These are phyloP conservation scores for Drosophila picticornis DNA, from an alignment of 2,888 invertebrate species.

Conservation along the genomic window DNA sequence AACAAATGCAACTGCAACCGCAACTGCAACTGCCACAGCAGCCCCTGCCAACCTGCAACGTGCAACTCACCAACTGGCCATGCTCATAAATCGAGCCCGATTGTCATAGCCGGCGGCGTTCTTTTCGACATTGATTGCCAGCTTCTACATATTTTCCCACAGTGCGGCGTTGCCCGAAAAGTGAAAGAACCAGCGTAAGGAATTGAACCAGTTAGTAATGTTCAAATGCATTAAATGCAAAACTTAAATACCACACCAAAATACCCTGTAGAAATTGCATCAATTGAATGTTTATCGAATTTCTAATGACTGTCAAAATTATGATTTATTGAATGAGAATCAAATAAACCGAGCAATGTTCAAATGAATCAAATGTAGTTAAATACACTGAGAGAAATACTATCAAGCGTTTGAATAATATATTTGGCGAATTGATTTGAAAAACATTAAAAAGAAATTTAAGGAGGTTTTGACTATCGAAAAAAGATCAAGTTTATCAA, in stretches of 20 bases:
- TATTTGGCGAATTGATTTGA: too few species aligned
- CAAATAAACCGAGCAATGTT: neutral
- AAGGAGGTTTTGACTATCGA: too few species aligned
- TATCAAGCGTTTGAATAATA: too few species aligned
- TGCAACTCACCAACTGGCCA: conserved; percentile 27
- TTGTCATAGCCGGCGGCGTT: conserved; percentile 72
- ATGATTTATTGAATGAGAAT: neutral
- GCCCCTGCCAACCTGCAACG: neutral
- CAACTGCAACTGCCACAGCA: conserved; percentile 6
- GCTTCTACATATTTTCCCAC: conserved; percentile 80
- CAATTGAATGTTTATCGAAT: neutral
- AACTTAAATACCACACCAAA: neutral
- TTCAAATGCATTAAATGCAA: conserved; percentile 3
- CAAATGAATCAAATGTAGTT: neutral
- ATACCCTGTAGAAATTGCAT: conserved; percentile 28
- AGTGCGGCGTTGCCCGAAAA: conserved; percentile 67
- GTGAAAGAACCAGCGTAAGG: conserved; percentile 66
- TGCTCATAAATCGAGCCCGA: conserved; percentile 73
- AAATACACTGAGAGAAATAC: neutral
- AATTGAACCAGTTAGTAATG: conserved; percentile 50
- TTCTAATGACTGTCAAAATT: neutral
- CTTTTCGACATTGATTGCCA: conserved; percentile 79
- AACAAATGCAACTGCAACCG: conserved; percentile 43
- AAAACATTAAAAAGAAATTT: too few species aligned
- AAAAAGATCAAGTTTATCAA: neutral